phyloP scores from a whole-genome alignment of 1,140 invertebrate genomes.

The Oreohelix idahoensis region DNA sequence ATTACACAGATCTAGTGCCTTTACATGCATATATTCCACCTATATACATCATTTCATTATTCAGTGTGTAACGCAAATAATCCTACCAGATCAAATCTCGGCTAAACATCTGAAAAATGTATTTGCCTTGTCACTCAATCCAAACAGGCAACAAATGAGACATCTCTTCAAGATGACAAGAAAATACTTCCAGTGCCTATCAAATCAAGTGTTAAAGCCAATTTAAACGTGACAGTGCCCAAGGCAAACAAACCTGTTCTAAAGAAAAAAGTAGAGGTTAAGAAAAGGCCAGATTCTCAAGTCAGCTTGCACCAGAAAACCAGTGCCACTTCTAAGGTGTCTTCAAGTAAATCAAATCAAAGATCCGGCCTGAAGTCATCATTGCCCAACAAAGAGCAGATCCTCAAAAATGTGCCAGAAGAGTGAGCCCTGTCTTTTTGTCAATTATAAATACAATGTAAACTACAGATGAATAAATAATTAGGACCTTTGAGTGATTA shows the following conservation, averaged over 20 bases:
- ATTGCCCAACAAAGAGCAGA: neutral
- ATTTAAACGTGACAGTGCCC: neutral
- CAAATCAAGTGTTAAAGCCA: slow-evolving; percentile 4
- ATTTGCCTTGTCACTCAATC: too few relatives aligned
- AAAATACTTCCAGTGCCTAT: slow-evolving; percentile 14
- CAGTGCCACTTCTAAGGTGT: neutral
- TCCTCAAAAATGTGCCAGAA: neutral
- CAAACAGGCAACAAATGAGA: slow-evolving; percentile 42
- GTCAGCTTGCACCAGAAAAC: neutral
- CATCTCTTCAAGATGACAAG: slow-evolving; percentile 27
- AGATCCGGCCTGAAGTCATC: neutral
- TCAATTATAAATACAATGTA: neutral
- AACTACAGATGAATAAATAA: too few relatives aligned
- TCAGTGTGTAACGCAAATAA: too few relatives aligned
- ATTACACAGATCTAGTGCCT: too few relatives aligned
- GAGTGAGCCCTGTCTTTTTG: neutral
- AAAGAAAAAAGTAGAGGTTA: slow-evolving; percentile 44
- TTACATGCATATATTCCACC: too few relatives aligned
- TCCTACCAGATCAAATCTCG: too few relatives aligned
- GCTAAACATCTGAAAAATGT: too few relatives aligned
- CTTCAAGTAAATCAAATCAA: neutral
- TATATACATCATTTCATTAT: too few relatives aligned
- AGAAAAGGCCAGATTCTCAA: neutral
- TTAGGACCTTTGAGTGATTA: too few relatives aligned
- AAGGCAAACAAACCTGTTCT: slow-evolving; percentile 36